phyloP scores from a whole-genome alignment of 2,888 invertebrate species.

The Catonia carolina region DNA sequence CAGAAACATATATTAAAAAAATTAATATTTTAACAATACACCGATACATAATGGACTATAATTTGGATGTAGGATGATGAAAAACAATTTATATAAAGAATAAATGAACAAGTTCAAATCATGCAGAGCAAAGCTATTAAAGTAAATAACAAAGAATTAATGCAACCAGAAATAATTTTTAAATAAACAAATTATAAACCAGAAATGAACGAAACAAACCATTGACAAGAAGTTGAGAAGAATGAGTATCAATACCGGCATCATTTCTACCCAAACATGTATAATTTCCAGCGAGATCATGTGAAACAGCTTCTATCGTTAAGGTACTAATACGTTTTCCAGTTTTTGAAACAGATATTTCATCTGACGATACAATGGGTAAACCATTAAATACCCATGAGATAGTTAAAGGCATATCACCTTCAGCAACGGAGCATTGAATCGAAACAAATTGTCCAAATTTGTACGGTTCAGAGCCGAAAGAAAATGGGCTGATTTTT shows the following conservation, averaged over 20 bases:
- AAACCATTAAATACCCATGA: conserved; percentile 56
- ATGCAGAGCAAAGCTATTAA: too few species aligned
- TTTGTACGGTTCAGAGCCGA: conserved; percentile 40
- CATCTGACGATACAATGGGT: conserved; percentile 42
- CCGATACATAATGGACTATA: too few species aligned
- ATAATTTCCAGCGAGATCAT: conserved; percentile 40
- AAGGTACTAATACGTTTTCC: conserved; percentile 38
- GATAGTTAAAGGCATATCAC: conserved; percentile 70
- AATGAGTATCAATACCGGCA: conserved; percentile 39
- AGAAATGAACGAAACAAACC: conserved; percentile 25
- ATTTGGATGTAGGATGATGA: too few species aligned
- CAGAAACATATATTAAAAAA: too few species aligned
- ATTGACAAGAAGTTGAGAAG: conserved; percentile 35
- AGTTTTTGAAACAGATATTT: conserved; percentile 37
- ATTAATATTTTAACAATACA: too few species aligned
- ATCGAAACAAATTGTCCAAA: conserved; percentile 40
- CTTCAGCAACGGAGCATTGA: conserved; percentile 63
- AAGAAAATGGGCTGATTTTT: conserved; percentile 41
- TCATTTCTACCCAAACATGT: conserved; percentile 41
- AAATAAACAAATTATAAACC: too few species aligned
- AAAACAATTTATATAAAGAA: too few species aligned
- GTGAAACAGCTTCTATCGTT: conserved; percentile 35
- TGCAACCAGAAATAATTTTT: too few species aligned
- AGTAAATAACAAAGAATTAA: too few species aligned
- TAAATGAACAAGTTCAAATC: too few species aligned